Evolutionary conservation across 2,888 invertebrate genomes (phyloP).

Genomic region (Gonocerus acuteangulatus): DNA sequence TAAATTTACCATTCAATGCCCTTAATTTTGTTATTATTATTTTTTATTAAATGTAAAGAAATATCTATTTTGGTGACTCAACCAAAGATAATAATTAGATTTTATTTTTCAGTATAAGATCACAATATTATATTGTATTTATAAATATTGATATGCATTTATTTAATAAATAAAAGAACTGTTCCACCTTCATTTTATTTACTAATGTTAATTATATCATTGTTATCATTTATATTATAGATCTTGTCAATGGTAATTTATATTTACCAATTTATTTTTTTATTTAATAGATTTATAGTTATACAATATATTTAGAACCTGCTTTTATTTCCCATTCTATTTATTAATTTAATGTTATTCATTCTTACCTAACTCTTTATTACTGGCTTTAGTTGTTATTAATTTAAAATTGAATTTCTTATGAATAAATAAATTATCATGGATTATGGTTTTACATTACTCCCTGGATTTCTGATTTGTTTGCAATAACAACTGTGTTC

Average conservation of each 20-base stretch:
- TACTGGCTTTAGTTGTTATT: neutral
- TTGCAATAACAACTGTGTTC: no score
- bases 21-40: neutral
- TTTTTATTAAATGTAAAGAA: neutral
- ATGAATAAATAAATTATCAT: no score
- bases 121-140: no score
- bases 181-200: neutral
- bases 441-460: no score
- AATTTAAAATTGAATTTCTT: no score
- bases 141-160: no score
- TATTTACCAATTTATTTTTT: neutral
- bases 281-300: neutral
- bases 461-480: no score
- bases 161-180: no score
- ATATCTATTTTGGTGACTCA: neutral
- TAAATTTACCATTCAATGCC: no score
- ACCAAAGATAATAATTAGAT: conserved; percentile 22
- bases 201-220: neutral
- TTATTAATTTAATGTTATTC: neutral
- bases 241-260: neutral
- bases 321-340: neutral
- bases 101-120: neutral
- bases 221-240: neutral
- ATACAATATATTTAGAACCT: neutral
- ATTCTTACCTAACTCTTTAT: neutral